These are phyloP conservation scores for Lophochroa leadbeateri DNA, from an alignment of 2,113 vertebrate species.

Conservation along the genomic window DNA sequence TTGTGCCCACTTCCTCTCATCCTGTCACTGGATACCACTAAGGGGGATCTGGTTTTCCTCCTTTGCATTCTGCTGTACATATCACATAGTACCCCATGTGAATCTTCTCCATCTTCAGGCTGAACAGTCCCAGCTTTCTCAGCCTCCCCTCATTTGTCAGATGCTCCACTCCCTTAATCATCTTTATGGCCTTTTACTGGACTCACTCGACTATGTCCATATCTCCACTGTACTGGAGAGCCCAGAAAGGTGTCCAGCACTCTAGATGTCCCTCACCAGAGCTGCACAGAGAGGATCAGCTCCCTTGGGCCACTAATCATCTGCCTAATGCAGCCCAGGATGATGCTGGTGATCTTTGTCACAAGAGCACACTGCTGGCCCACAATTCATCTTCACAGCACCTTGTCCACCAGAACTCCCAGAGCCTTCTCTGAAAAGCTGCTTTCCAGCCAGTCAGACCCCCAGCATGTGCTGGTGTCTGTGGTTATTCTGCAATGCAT, in stretches of 20 bases:
- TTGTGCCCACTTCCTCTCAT: neutral
- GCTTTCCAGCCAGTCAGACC: neutral
- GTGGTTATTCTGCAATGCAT: neutral
- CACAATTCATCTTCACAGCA: neutral
- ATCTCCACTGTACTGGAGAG: neutral
- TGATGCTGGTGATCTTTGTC: neutral
- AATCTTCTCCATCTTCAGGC: neutral
- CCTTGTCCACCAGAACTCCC: neutral
- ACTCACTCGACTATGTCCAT: neutral
- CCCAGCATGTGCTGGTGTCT: neutral
- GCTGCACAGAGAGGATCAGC: rapidly evolving
- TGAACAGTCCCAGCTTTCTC: neutral
- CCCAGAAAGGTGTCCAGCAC: neutral
- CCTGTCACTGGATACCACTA: neutral
- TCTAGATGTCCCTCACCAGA: neutral
- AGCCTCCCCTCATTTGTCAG: neutral
- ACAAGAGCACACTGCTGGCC: neutral
- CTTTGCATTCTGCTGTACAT: neutral
- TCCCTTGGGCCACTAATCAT: neutral
- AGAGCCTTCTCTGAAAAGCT: neutral
- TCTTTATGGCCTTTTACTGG: neutral
- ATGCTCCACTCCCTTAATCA: neutral
- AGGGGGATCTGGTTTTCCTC: neutral
- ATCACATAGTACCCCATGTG: neutral
- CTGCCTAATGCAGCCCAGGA: neutral